Conservation (phyloP, 2,888 invertebrate genomes). For the Drosophila nigritarsus region DNA sequence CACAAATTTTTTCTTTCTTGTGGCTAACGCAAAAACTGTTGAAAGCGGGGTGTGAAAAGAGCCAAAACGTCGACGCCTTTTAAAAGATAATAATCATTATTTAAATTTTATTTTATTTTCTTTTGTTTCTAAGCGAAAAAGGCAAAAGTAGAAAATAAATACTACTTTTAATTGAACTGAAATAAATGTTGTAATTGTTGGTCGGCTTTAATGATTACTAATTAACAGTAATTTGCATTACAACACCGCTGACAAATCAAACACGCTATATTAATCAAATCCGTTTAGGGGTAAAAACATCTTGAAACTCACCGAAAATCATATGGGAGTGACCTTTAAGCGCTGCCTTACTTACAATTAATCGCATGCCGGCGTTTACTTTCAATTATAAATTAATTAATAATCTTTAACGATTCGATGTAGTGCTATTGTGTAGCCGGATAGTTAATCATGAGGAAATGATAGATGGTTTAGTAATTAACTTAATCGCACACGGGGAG, state of each 20-base stretch:
- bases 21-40: conserved; percentile 14
- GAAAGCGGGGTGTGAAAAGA: conserved; percentile 48
- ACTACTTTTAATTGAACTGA: not conserved
- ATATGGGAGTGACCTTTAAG: conserved; percentile 41
- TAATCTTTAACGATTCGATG: conserved; percentile 66
- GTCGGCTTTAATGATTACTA: conserved; percentile 27
- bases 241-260: conserved; percentile 18
- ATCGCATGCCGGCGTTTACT: conserved; percentile 48
- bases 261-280: conserved; percentile 43
- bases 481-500: conserved; percentile 55
- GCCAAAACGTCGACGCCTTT: conserved; percentile 46
- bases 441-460: conserved; percentile 66
- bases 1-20: conserved; percentile 14
- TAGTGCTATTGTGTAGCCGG: conserved; percentile 21
- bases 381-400: conserved; percentile 73
- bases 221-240: conserved; percentile 47
- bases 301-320: not conserved
- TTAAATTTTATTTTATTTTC: conserved; percentile 1
- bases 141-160: conserved; percentile 16
- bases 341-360: conserved; percentile 50
- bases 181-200: conserved; percentile 23
- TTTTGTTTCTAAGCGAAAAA: conserved; percentile 14
- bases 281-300: conserved; percentile 11
- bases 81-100: conserved; percentile 49
- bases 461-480: conserved; percentile 70